A percentile compares a stretch with the other conserved stretches of the same genome.
Evolutionary conservation across 2,888 invertebrate genomes (phyloP).

Genomic region (Oegoconia quadripuncta): DNA sequence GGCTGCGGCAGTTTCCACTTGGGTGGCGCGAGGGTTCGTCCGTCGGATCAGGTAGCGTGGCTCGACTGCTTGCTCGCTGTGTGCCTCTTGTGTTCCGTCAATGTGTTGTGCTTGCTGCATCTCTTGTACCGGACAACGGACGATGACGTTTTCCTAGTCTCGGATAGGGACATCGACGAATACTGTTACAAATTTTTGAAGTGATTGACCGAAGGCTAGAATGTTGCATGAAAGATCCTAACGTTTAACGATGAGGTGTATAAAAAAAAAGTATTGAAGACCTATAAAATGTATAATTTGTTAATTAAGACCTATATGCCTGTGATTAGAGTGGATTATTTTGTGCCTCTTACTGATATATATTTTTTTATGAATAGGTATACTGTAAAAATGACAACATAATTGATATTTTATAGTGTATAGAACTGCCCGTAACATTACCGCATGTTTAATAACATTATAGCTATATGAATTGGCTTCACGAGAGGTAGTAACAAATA

Average conservation of each 20-base stretch:
- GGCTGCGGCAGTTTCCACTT: conserved; percentile 73
- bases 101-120: conserved; percentile 82
- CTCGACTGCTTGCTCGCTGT: conserved; percentile 84
- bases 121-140: conserved; percentile 67
- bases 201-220: conserved; percentile 31
- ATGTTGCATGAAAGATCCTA: conserved; percentile 19
- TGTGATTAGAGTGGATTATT: no score
- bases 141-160: conserved; percentile 38
- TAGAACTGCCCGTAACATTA: conserved; percentile 27
- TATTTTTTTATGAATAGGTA: no score
- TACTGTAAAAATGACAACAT: conserved; percentile 10
- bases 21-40: conserved; percentile 76
- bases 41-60: conserved; percentile 90
- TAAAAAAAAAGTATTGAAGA: no score
- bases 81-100: conserved; percentile 82
- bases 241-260: background rate
- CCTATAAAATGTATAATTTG: no score
- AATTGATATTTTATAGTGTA: conserved; percentile 24
- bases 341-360: no score
- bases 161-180: conserved; percentile 57
- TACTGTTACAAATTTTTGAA: conserved; percentile 55
- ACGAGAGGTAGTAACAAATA: background rate
- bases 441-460: conserved; percentile 5
- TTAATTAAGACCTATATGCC: no score
- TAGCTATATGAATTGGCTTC: no score